These are phyloP conservation scores for Procavia capensis DNA, from an alignment of 2,113 vertebrate species.

Conservation along the genomic window DNA sequence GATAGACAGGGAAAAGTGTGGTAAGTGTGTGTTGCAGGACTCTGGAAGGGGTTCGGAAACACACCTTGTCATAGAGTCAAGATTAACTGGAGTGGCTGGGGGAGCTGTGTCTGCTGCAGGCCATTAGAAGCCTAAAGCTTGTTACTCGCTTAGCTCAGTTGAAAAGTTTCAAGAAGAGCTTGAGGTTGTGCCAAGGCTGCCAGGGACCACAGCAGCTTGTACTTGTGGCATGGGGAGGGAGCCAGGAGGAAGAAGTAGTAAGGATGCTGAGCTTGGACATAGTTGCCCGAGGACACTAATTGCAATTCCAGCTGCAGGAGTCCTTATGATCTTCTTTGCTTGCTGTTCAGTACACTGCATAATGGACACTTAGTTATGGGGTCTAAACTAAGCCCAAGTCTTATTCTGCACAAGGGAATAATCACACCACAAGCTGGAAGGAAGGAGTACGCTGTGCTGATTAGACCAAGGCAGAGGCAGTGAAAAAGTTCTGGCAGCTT, in stretches of 20 bases:
- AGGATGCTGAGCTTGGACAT: background rate
- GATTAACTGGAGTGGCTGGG: background rate
- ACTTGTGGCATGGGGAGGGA: background rate
- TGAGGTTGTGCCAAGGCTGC: background rate
- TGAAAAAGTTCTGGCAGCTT: background rate
- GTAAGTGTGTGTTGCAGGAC: background rate
- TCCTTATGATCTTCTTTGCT: background rate
- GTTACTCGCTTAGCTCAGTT: background rate
- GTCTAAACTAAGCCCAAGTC: background rate
- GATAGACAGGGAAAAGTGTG: background rate
- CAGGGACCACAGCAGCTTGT: background rate
- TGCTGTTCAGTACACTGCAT: background rate
- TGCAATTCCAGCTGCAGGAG: background rate
- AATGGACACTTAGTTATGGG: background rate
- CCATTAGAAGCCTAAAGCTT: background rate
- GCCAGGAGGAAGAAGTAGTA: accelerated
- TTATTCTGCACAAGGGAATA: background rate
- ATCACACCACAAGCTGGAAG: background rate
- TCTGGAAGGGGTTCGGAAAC: background rate
- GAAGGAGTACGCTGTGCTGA: background rate
- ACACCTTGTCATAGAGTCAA: background rate
- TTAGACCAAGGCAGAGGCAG: constrained; percentile 6
- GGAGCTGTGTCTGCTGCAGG: background rate
- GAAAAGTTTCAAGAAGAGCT: background rate
- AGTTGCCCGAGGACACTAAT: background rate